Base-by-base conservation (phyloP, 2,888 invertebrate species). In the Tubulanus polymorphus region DNA sequence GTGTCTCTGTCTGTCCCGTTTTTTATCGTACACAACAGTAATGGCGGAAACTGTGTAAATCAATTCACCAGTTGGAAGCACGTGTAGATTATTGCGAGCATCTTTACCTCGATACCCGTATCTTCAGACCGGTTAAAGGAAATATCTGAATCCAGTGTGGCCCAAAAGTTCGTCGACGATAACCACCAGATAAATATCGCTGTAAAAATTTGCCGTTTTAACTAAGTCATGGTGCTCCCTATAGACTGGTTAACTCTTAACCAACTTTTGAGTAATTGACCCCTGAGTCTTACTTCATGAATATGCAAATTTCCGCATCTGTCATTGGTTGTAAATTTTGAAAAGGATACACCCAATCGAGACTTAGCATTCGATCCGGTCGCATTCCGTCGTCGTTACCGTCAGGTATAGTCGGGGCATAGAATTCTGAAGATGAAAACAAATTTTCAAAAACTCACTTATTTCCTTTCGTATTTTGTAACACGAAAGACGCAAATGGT, bases 291-390 rank as follows among this genome's bases (percentile, higher is more conserved):
- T n/a, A n/a, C n/a, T n/a, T n/a, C n/a, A n/a, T n/a, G n/a, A n/a
- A n/a, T n/a, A n/a, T n/a, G n/a, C n/a, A n/a, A n/a, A n/a, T n/a
- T n/a, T n/a, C n/a, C n/a, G n/a, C n/a, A n/a, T n/a, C 5, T 41
- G 32, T 37, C 48, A 15, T 10, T 3, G 2, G 15, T 32, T 15
- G 27, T 6, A 2, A 23, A 2, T n/a, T 5, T 25, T 37, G 20
- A 0, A 15, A 70, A 72, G 70, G 73, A 74, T 74, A 75, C 72
- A 76, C 72, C 75, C 76, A 76, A 52, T 75, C 69, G 3, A 74
- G 62, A 46, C 63, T 62, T 2, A 75, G 62, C 26, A 62, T 65
- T 54, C 67, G 66, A 48, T 65, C 67, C 3, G 76, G 75, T 52
- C 63, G 65, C 1, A 51, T 52, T 0, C 71, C 70, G 48, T 72